These are phyloP conservation scores for Menura novaehollandiae DNA, from an alignment of 2,113 vertebrate genomes.

Conservation along the genomic window DNA sequence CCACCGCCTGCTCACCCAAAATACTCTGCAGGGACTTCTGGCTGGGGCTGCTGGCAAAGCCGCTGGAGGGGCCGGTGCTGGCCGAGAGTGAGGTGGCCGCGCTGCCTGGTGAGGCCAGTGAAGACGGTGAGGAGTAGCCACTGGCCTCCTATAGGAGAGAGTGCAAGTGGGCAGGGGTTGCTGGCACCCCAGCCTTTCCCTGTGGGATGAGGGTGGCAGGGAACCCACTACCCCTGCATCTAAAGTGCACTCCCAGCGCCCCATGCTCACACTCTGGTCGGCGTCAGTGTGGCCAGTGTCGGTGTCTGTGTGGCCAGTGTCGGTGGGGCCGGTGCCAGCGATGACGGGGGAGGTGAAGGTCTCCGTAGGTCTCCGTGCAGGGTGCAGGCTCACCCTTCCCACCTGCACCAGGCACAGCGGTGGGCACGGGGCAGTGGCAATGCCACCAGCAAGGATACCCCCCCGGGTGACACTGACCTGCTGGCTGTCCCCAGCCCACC, in stretches of 20 bases:
- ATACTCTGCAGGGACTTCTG: constrained; percentile 86
- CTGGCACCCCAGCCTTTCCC: neutral
- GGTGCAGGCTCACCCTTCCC: constrained; percentile 83
- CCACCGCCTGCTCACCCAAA: constrained; percentile 69
- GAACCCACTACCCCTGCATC: neutral
- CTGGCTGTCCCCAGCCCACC: constrained; percentile 88
- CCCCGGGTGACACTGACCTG: constrained; percentile 69
- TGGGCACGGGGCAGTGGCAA: neutral
- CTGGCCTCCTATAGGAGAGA: constrained; percentile 63
- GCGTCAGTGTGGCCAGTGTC: neutral
- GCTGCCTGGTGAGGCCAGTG: constrained; percentile 79
- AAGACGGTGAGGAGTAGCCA: constrained; percentile 78
- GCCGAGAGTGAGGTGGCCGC: constrained; percentile 79
- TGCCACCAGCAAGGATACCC: neutral
- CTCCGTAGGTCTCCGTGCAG: constrained; percentile 45
- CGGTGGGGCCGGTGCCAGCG: neutral
- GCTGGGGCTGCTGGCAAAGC: constrained; percentile 85
- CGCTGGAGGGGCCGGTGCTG: constrained; percentile 83
- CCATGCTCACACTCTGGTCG: constrained; percentile 62
- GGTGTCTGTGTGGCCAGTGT: neutral
- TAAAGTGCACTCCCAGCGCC: fast-evolving
- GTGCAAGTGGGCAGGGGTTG: neutral
- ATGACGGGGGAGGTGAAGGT: constrained; percentile 59
- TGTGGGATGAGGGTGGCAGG: neutral
- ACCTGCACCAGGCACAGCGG: constrained; percentile 63